Percentiles rank a stretch among this genome's conserved stretches.
Conservation (phyloP, 2,113 vertebrate genomes). For the Lepus europaeus region DNA sequence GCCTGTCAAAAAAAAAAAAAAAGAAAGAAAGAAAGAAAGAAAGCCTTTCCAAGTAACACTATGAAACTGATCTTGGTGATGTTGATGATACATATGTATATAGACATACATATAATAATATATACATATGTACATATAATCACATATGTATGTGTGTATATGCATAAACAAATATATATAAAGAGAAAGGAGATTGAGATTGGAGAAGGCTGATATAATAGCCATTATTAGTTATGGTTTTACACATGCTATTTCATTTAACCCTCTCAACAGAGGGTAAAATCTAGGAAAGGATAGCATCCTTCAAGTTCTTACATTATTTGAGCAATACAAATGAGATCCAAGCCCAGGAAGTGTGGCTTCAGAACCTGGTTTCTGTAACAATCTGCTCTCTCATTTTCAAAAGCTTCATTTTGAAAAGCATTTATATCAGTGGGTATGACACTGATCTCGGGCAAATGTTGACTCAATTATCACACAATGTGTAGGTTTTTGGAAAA, state of each 20-base stretch:
- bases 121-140: not conserved
- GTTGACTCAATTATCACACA: not conserved
- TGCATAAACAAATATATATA: not conserved
- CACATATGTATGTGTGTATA: not conserved
- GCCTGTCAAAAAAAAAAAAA: too few species aligned
- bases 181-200: not conserved
- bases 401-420: conserved; percentile 10
- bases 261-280: not conserved
- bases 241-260: not conserved
- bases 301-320: not conserved
- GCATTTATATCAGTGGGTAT: not conserved
- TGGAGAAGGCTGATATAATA: not conserved
- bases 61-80: not conserved
- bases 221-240: not conserved
- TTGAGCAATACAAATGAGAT: not conserved
- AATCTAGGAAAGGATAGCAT: not conserved
- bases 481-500: not conserved
- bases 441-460: not conserved
- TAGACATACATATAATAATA: not conserved
- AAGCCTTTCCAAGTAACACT: not conserved
- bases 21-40: too few species aligned
- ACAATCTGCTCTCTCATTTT: conserved; percentile 18
- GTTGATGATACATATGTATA: not conserved
- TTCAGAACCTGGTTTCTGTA: not conserved
- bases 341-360: not conserved